Evolutionary conservation across 2,888 invertebrate genomes (phyloP).

Genomic region (Heteromurus nitidus): DNA sequence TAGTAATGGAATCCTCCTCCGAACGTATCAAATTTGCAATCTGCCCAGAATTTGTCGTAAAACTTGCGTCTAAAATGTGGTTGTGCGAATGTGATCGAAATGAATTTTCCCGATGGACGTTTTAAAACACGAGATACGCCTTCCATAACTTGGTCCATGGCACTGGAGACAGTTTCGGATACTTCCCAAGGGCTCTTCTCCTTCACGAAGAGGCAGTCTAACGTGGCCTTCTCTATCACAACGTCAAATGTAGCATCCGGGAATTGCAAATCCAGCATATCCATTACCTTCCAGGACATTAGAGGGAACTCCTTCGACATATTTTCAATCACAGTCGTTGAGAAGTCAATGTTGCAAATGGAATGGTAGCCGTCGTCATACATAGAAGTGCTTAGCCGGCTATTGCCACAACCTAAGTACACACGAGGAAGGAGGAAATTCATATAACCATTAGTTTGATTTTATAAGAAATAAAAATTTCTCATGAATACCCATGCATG

Average conservation of each 20-base stretch:
- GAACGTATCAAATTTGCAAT: slow-evolving; percentile 73
- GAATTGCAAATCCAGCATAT: slow-evolving; percentile 75
- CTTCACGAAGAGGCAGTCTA: slow-evolving; percentile 76
- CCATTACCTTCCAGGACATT: slow-evolving; percentile 76
- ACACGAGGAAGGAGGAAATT: slow-evolving; percentile 53
- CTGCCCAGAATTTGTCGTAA: slow-evolving; percentile 73
- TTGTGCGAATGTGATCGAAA: slow-evolving; percentile 77
- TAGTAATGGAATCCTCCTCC: slow-evolving; percentile 74
- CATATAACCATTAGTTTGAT: not conserved
- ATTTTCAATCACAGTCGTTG: slow-evolving; percentile 75
- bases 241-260: slow-evolving; percentile 75
- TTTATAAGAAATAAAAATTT: not conserved
- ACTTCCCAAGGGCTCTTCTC: slow-evolving; percentile 76
- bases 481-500: not conserved
- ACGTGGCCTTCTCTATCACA: slow-evolving; percentile 77
- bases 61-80: slow-evolving; percentile 76
- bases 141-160: slow-evolving; percentile 74
- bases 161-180: slow-evolving; percentile 72
- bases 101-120: slow-evolving; percentile 74
- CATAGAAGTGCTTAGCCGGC: slow-evolving; percentile 76
- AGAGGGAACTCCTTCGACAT: slow-evolving; percentile 74
- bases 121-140: slow-evolving; percentile 73
- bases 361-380: slow-evolving; percentile 75
- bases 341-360: slow-evolving; percentile 77
- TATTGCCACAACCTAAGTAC: slow-evolving; percentile 77